Base-by-base conservation (phyloP, 64 coral and sea anemone species). In the Montipora efflorescens region DNA sequence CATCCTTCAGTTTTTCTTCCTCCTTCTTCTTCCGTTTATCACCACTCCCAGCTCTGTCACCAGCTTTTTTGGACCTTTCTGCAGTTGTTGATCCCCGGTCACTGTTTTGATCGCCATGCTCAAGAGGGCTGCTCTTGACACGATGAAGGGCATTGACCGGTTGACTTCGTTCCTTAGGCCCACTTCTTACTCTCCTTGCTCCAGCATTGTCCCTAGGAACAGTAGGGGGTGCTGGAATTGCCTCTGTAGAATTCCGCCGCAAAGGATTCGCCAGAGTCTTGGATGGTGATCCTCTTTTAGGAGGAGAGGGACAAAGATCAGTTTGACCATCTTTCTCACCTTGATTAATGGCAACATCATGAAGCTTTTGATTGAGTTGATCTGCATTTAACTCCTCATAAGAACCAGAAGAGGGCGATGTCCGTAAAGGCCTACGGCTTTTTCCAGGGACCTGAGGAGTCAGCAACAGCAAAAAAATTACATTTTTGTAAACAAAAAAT, bases 1-100 rank as follows among this genome's bases (percentile, higher is more conserved):
- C 93, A 79, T 98, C 96, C 62, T 97, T 97, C 20, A 76, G 74
- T 67, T 85, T 88, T 12, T 82, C 55, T 5, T 90, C 83, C 68
- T 95, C 96, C 36, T 90, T 95, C 87, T 93, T 95, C 55, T 91
- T 94, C 14, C 85, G 81, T 92, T 92, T 98, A 77, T 98, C 96
- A 52, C 89, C 96, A 95, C 96, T 98, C 12, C 93, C 77, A 43
- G 58, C 87, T 15, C 89, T 94, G 45, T 95, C 96, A 28, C n/a
- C 47, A 22, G 13, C 68, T 85, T 95, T 91, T 47, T 87, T 90
- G 8, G 48, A 16, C 62, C 75, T 92, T 44, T 48, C 96, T 59
- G 14, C 89, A 22, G 7, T 36, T 28, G 78, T 19, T 6, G 82
- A 88, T n/a, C 3, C 84, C n/a, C 77, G 57, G 8, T 46, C 74